Evolutionary conservation across 2,113 vertebrate species (phyloP).

Genomic region (Ptilonorhynchus violaceus): DNA sequence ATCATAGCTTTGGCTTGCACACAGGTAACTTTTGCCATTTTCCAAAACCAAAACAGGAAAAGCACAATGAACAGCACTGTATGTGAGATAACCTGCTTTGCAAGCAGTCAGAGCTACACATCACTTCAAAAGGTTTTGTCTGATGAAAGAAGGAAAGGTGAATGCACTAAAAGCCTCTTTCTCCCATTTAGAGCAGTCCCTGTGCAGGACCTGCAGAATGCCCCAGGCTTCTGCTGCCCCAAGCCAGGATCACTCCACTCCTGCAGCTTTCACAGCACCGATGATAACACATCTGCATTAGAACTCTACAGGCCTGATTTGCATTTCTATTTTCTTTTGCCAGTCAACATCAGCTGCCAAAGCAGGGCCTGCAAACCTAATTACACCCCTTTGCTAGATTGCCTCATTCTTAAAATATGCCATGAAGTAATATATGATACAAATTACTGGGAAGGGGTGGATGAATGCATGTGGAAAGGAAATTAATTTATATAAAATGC

Average conservation of each 20-base stretch:
- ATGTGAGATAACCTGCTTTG: background rate
- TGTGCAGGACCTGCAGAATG: background rate
- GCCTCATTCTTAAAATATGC: constrained; percentile 37
- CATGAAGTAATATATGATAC: constrained; percentile 34
- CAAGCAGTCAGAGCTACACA: background rate
- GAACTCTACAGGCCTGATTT: constrained; percentile 43
- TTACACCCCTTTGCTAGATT: constrained; percentile 29
- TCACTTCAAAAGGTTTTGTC: background rate
- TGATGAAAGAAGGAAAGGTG: background rate
- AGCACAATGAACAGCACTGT: accelerated
- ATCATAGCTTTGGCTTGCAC: background rate
- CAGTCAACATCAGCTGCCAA: constrained; percentile 50
- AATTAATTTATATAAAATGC: constrained; percentile 34
- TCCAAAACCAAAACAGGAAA: background rate
- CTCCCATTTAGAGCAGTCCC: accelerated
- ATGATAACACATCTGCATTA: constrained; percentile 40
- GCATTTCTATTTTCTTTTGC: constrained; percentile 45
- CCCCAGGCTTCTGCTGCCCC: background rate
- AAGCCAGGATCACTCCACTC: background rate
- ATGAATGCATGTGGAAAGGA: constrained; percentile 1
- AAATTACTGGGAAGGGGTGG: background rate
- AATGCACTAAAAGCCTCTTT: background rate
- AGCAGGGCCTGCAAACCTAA: constrained; percentile 23
- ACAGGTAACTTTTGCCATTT: background rate
- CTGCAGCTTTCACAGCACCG: background rate